A percentile compares a stretch with the other conserved stretches of the same genome.
These are phyloP conservation scores for Leptosomus discolor DNA, from an alignment of 2,113 vertebrate genomes.

Conservation along the genomic window DNA sequence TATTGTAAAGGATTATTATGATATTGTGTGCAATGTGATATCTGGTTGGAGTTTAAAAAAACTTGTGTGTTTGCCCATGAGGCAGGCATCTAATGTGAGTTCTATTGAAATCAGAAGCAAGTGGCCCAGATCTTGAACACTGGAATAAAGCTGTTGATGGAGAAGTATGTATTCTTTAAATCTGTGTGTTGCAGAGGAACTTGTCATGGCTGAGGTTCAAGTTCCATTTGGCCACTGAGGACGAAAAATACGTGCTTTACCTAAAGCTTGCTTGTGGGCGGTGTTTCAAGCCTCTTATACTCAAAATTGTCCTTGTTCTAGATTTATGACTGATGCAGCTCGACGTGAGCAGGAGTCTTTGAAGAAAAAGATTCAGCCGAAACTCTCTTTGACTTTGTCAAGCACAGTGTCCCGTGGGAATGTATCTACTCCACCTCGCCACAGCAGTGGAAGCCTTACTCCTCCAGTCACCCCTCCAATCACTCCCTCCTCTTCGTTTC, in stretches of 20 bases:
- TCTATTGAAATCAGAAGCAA: neutral
- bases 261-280: neutral
- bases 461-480: slow-evolving; percentile 97
- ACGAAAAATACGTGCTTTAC: neutral
- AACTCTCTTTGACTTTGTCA: slow-evolving; percentile 89
- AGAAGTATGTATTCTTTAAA: neutral
- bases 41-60: neutral
- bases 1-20: too few relatives aligned
- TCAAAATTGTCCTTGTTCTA: slow-evolving; percentile 49
- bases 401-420: slow-evolving; percentile 88
- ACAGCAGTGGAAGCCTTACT: slow-evolving; percentile 96
- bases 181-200: neutral
- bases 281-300: neutral
- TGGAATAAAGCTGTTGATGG: neutral
- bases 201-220: neutral
- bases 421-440: slow-evolving; percentile 90
- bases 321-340: slow-evolving; percentile 97
- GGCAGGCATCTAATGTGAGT: neutral
- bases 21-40: neutral
- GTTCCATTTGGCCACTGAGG: neutral
- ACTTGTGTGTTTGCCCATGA: neutral
- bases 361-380: slow-evolving; percentile 95
- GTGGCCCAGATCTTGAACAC: neutral
- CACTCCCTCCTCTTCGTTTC: slow-evolving; percentile 96
- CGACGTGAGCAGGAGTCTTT: slow-evolving; percentile 92